These are phyloP conservation scores for Samia ricini DNA, from an alignment of 1,140 invertebrate species.

Conservation along the genomic window DNA sequence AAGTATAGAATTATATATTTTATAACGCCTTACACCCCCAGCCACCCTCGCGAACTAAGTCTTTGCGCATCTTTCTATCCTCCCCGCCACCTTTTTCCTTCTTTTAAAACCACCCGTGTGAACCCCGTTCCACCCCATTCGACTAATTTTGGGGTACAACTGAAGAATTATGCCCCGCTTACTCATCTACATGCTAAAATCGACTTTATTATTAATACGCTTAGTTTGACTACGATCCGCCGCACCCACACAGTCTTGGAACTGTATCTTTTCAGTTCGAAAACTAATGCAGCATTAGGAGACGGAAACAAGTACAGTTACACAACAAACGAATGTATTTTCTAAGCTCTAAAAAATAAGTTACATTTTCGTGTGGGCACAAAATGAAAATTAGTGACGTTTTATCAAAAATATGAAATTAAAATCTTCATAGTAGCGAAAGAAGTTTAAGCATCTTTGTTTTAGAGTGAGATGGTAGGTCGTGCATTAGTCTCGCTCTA, in stretches of 20 bases:
- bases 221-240: conserved; percentile 36
- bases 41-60: conserved; percentile 71
- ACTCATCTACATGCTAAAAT: conserved; percentile 31
- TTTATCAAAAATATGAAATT: conserved; percentile 78
- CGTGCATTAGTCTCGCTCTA: conserved; percentile 71
- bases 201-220: conserved; percentile 32
- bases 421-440: conserved; percentile 78
- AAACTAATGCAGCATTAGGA: conserved; percentile 76
- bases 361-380: conserved; percentile 21
- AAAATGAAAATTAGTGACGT: conserved; percentile 68
- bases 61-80: conserved; percentile 77
- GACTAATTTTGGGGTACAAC: conserved; percentile 76
- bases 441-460: conserved; percentile 78
- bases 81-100: conserved; percentile 74
- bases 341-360: conserved; percentile 23
- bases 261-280: conserved; percentile 77
- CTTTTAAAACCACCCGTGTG: conserved; percentile 75
- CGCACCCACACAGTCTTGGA: conserved; percentile 61
- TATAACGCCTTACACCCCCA: conserved; percentile 68
- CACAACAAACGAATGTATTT: conserved; percentile 19
- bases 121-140: conserved; percentile 74
- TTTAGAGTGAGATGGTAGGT: conserved; percentile 70
- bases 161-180: conserved; percentile 74
- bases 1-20: conserved; percentile 78
- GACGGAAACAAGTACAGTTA: conserved; percentile 61